phyloP scores from a whole-genome alignment of 2,113 vertebrate genomes.

The Egretta garzetta region DNA sequence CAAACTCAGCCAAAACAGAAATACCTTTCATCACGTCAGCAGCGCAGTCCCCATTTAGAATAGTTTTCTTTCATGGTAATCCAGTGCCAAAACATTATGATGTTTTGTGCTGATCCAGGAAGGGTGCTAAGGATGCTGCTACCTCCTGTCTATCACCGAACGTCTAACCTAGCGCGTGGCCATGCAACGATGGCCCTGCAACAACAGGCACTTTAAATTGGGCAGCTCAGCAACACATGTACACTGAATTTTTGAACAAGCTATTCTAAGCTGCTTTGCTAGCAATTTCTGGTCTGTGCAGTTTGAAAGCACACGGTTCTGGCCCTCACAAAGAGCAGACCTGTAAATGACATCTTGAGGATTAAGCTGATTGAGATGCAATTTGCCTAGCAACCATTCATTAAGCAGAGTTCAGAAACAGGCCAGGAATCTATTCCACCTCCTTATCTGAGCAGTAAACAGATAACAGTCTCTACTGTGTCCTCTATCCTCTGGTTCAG shows the following conservation, averaged over 20 bases:
- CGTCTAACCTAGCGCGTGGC: background rate
- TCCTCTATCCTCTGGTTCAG: slow-evolving; percentile 73
- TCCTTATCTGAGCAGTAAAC: slow-evolving; percentile 85
- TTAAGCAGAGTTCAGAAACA: slow-evolving; percentile 81
- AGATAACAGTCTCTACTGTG: slow-evolving; percentile 82
- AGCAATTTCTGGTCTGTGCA: slow-evolving; percentile 49
- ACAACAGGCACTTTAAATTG: slow-evolving; percentile 20
- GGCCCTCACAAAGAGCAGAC: slow-evolving; percentile 76
- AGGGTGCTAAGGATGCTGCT: slow-evolving; percentile 1
- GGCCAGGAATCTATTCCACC: slow-evolving; percentile 81
- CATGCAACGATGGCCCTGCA: background rate
- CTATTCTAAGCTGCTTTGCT: slow-evolving; percentile 67
- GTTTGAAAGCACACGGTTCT: slow-evolving; percentile 46
- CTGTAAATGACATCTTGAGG: slow-evolving; percentile 84
- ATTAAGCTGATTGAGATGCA: slow-evolving; percentile 85
- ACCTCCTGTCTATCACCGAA: slow-evolving; percentile 16
- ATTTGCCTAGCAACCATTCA: slow-evolving; percentile 85
- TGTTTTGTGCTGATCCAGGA: background rate
- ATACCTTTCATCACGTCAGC: slow-evolving; percentile 33
- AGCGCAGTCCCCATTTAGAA: slow-evolving; percentile 9
- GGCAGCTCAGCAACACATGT: slow-evolving; percentile 54
- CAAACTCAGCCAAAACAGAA: background rate
- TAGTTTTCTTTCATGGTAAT: background rate
- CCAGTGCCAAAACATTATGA: slow-evolving; percentile 5
- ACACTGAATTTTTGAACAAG: slow-evolving; percentile 37